A percentile compares a stretch with the other conserved stretches of the same genome.
phyloP scores from a whole-genome alignment of 2,888 invertebrate species.

The Miltochrista miniata region DNA sequence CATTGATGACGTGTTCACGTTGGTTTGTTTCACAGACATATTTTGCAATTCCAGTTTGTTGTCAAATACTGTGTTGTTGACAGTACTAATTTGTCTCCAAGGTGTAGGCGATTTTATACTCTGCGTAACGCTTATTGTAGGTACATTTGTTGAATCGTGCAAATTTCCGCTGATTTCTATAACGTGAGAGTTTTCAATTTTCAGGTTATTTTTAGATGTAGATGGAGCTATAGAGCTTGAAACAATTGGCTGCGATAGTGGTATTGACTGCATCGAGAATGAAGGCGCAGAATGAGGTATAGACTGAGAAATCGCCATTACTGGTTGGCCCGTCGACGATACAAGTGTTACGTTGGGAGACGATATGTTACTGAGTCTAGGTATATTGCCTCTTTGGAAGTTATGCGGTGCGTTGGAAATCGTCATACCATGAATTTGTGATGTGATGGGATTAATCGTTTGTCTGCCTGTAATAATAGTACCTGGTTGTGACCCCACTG shows the following conservation, averaged over 20 bases:
- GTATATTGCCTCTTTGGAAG: slow-evolving; percentile 60
- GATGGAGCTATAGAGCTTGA: slow-evolving; percentile 76
- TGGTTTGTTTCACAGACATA: slow-evolving; percentile 60
- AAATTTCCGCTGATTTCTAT: slow-evolving; percentile 78
- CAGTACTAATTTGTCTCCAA: slow-evolving; percentile 67
- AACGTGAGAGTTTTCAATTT: slow-evolving; percentile 74
- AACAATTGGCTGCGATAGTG: slow-evolving; percentile 76
- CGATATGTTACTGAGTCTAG: slow-evolving; percentile 67
- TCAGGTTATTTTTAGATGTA: slow-evolving; percentile 64
- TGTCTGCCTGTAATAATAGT: slow-evolving; percentile 66
- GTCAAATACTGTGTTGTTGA: slow-evolving; percentile 51
- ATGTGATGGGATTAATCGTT: slow-evolving; percentile 76
- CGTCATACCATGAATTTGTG: slow-evolving; percentile 75
- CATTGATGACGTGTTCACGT: slow-evolving; percentile 56
- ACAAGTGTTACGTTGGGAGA: slow-evolving; percentile 75
- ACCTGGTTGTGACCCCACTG: slow-evolving; percentile 61
- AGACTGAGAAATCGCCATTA: slow-evolving; percentile 78
- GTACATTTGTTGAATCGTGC: slow-evolving; percentile 66
- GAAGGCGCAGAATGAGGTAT: slow-evolving; percentile 64
- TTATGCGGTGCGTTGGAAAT: slow-evolving; percentile 67
- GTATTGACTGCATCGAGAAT: slow-evolving; percentile 74
- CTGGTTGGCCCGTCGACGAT: slow-evolving; percentile 74
- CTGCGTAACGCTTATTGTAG: slow-evolving; percentile 77
- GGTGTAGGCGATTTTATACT: slow-evolving; percentile 76
- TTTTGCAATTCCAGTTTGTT: slow-evolving; percentile 70